Evolutionary conservation across 37 sponge, comb jelly and placozoan species (phyloP), one percentile per base, ranked within the genome.

Genomic region (Corticium candelabrum): DNA sequence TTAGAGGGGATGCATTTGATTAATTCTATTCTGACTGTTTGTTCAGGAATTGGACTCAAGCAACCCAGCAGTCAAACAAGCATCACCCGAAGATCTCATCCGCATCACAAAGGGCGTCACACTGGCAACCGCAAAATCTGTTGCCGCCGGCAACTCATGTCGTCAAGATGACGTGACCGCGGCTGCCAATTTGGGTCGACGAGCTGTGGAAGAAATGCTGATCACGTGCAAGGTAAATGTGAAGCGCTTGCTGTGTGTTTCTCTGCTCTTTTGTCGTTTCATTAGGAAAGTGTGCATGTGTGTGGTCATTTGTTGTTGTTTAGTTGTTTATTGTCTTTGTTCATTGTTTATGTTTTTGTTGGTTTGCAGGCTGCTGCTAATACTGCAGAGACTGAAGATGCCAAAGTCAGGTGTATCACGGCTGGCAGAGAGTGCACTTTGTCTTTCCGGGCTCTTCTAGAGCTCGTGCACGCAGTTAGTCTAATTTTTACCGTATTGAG

Each of bases 101-200:
- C 78, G 62, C 67, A 1, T 77, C 67, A 67, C 62, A 21, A 77
- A 77, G 21, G 67, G 78, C 2, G 78, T 77, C 31, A 83, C 83
- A 0, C 78, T 83, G 69, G 85, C 80, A 2, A 77, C 78, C 1
- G 78, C 78, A 34, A 41, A 38, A 2, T 62, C 78, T 2, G 78
- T 77, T 21, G 50, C 78, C 1, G 78, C 78, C 2, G 50, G 78
- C 78, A 77, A 77, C 78, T 77, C 78, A 0, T 67, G 62, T 62
- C 50, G 62, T 38, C 78, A 77, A 3, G 78, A 77, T 36, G 94
- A 96, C 34, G 74, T 96, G 4, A 78, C 91, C 33, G 97, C 97
- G 4, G 89, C 91, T 71, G 97, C 91, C 7, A 90, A 96, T 76
- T 69, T 90, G 79, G 90, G 90, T 29, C 77, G 90, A 0, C 82